Conservation (phyloP, 2,113 vertebrate species). For the Dendropsophus ebraccatus region DNA sequence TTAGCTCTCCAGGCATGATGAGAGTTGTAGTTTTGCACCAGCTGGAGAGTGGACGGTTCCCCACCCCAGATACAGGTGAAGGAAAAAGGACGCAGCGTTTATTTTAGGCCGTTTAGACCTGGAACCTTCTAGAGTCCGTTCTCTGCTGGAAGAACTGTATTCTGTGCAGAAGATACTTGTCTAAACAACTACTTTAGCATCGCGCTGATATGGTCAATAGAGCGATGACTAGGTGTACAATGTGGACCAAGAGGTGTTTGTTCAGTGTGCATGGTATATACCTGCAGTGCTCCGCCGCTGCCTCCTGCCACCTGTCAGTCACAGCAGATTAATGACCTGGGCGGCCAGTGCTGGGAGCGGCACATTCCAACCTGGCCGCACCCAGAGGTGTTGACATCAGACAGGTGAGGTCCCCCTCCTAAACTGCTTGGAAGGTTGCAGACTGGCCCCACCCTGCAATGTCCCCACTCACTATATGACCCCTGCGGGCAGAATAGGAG, state of each 20-base stretch:
- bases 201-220: constrained; percentile 12
- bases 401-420: constrained; percentile 72
- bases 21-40: too few relatives aligned
- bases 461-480: constrained; percentile 54
- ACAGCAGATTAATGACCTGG: constrained; percentile 81
- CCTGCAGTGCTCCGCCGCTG: constrained; percentile 71
- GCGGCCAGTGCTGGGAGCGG: constrained; percentile 74
- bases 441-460: constrained; percentile 53
- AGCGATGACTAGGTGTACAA: background rate
- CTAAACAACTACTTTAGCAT: constrained; percentile 1
- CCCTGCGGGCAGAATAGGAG: constrained; percentile 55
- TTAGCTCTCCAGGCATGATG: too few relatives aligned
- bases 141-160: background rate
- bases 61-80: background rate
- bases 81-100: background rate
- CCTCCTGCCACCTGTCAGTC: constrained; percentile 86
- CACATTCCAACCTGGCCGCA: constrained; percentile 77
- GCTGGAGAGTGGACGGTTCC: too few relatives aligned
- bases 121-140: background rate
- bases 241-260: constrained; percentile 34
- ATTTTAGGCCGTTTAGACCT: background rate
- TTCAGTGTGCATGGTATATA: constrained; percentile 12
- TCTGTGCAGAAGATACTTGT: background rate
- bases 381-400: constrained; percentile 79
- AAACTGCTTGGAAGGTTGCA: constrained; percentile 57